Percentiles rank a stretch among this genome's conserved stretches.
Evolutionary conservation across 2,797 vertebrate species (phyloP).

Genomic region (Micromesistius poutassou): DNA sequence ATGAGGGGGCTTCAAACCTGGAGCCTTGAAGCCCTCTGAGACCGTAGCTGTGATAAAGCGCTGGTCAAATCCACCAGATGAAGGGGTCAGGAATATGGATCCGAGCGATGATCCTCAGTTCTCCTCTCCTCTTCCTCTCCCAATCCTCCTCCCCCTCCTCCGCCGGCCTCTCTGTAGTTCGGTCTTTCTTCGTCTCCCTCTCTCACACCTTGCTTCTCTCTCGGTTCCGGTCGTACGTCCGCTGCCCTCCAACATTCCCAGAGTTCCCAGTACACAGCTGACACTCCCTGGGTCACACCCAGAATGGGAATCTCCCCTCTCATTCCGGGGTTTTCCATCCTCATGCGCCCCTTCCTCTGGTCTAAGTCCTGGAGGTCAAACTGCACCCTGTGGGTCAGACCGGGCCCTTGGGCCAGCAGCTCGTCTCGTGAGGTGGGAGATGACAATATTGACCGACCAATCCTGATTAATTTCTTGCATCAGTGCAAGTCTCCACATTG

Average conservation of each 20-base stretch:
- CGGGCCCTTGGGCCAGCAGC: no score
- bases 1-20: no score
- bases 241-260: slow-evolving; percentile 6
- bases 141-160: no score
- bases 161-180: neutral
- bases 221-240: neutral
- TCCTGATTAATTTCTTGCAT: no score
- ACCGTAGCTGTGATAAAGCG: neutral
- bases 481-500: slow-evolving; percentile 23
- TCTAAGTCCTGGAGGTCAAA: neutral
- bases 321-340: neutral
- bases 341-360: neutral
- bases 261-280: slow-evolving; percentile 47
- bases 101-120: neutral
- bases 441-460: slow-evolving; percentile 8
- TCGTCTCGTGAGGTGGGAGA: neutral
- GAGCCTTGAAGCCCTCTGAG: no score
- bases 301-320: slow-evolving; percentile 7
- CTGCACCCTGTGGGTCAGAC: no score
- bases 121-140: neutral
- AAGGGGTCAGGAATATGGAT: neutral
- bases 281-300: slow-evolving; percentile 24
- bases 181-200: no score
- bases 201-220: neutral
- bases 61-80: neutral